Conservation (phyloP, 2,113 vertebrate species). For the Laticauda laticaudata region DNA sequence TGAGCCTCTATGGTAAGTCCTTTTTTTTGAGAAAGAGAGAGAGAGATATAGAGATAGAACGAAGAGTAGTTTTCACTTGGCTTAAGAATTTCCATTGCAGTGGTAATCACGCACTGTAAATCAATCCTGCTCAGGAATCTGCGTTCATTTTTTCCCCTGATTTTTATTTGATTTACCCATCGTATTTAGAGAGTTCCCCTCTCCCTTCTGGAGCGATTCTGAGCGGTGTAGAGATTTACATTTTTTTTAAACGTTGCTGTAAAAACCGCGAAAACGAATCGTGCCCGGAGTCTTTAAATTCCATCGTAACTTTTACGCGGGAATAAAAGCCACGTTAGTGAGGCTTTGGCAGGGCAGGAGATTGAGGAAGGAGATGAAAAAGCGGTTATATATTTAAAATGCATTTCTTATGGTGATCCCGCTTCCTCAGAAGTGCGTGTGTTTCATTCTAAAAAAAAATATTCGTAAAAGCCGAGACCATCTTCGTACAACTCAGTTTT, state of each 20-base stretch:
- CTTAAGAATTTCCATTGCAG: not conserved
- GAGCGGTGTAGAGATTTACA: not conserved
- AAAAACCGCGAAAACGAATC: not conserved
- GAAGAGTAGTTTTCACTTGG: not conserved
- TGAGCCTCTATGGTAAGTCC: not conserved
- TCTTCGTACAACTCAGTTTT: not conserved
- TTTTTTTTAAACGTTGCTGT: not conserved
- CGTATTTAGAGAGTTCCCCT: not conserved
- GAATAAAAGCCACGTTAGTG: not conserved
- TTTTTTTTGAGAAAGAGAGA: no score
- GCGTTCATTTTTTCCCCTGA: not conserved
- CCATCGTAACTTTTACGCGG: not conserved
- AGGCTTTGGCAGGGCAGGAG: not conserved
- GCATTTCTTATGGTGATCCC: not conserved
- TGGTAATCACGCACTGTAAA: no score
- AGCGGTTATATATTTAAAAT: not conserved
- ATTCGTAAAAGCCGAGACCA: not conserved
- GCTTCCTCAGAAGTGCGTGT: not conserved
- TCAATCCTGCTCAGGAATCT: not conserved
- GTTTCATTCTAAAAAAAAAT: not conserved
- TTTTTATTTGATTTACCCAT: not conserved
- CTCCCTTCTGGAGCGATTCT: not conserved
- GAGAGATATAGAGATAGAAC: not conserved
- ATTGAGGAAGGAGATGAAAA: not conserved
- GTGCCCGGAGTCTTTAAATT: not conserved